Base-by-base conservation (phyloP, 2,888 invertebrate species). In the Ophion slaviceki region DNA sequence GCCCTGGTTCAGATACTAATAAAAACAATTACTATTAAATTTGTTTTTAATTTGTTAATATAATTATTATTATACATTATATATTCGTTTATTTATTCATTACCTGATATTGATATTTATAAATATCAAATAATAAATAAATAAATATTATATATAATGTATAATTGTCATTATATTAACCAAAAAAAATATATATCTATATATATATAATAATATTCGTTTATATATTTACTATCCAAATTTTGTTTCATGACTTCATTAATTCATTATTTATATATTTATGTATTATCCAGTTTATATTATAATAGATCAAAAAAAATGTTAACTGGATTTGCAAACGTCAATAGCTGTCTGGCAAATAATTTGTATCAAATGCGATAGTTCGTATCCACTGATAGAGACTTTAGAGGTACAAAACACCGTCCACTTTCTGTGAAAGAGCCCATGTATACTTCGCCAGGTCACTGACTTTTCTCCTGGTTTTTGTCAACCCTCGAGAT, bases 401-500 rank as follows among this genome's bases (percentile, higher is more conserved):
- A 53, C 53, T 47, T 28, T 70, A 3, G 14, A 47, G 14, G 14
- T 47, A 0, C 61, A n/a, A 20, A 61, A 61, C 24, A 20, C 24
- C 61, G 20, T 36, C n/a, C 17, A 57, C 32, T 57, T 36, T 28
- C 8, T 36, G 32, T 71, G 71, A 20, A 71, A 71, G 57, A 59
- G 45, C 66, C 59, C 66, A 24, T 75, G 45, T 5, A 53, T 45
- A 32, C n/a, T 62, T 82, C 45, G 47, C 71, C 62, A 82, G 82
- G 79, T 79, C 76, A 53, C 71, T 57, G 68, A 76, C 70, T 78
- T 78, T 68, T 75, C 75, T 76, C 67, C 71, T 53, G 76, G 74
- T 82, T 87, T 84, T 86, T 86, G 53, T 86, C 80, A 80, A 78
- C 71, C 70, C 57, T 61, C 82, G 70, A 72, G 82, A 82, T 74